phyloP scores from a whole-genome alignment of 2,888 invertebrate genomes.

The Norana najaformis region DNA sequence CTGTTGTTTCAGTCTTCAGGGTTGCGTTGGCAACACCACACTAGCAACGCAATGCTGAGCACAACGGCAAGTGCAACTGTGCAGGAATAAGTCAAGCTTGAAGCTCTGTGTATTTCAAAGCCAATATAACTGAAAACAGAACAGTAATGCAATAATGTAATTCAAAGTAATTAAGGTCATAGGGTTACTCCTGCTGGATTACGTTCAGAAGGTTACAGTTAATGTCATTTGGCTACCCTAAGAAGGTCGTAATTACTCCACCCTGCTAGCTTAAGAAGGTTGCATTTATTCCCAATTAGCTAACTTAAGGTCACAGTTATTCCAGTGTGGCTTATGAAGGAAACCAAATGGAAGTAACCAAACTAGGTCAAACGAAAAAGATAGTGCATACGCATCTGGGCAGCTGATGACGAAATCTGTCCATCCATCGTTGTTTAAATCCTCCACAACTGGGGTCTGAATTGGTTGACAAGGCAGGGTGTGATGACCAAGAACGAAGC shows the following conservation, averaged over 20 bases:
- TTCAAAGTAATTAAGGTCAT: neutral
- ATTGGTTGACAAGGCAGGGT: conserved; percentile 56
- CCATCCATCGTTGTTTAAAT: conserved; percentile 58
- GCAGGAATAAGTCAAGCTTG: neutral
- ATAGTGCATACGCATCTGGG: conserved; percentile 52
- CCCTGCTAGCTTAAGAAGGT: too few species aligned
- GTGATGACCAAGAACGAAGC: conserved; percentile 53
- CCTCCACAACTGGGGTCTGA: conserved; percentile 53
- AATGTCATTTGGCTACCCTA: neutral
- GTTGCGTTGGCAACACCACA: conserved; percentile 15
- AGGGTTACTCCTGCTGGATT: neutral
- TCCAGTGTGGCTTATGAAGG: too few species aligned
- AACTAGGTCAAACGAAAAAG: neutral
- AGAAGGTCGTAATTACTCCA: neutral
- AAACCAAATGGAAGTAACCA: neutral
- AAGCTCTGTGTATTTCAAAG: conserved; percentile 17
- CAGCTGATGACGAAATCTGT: conserved; percentile 57
- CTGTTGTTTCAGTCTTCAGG: conserved; percentile 1
- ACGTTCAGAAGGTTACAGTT: neutral
- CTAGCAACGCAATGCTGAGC: neutral
- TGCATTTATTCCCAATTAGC: too few species aligned
- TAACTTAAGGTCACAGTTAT: too few species aligned
- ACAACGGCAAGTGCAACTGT: conserved; percentile 10
- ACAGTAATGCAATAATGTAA: neutral
- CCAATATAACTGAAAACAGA: conserved; percentile 18